These are phyloP conservation scores for Troilus luridus DNA, from an alignment of 2,888 invertebrate species.

Conservation along the genomic window DNA sequence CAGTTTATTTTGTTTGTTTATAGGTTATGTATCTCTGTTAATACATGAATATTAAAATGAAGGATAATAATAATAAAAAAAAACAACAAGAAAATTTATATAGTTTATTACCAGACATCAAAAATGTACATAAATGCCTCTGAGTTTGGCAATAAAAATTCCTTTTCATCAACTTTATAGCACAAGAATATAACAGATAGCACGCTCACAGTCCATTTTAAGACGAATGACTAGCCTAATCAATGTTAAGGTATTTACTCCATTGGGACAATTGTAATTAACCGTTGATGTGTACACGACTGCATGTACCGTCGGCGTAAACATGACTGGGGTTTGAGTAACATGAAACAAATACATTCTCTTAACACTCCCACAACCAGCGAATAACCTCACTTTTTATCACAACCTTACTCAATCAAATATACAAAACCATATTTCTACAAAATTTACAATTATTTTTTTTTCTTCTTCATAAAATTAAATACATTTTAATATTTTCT, in stretches of 20 bases:
- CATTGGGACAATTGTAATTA: slow-evolving; percentile 28
- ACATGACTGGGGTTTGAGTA: slow-evolving; percentile 31
- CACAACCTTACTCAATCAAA: slow-evolving; percentile 58
- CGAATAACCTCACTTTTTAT: slow-evolving; percentile 44
- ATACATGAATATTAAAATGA: background rate
- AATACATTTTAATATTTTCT: slow-evolving; percentile 52
- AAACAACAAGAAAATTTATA: slow-evolving; percentile 45
- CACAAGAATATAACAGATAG: slow-evolving; percentile 58
- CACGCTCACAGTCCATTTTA: slow-evolving; percentile 58
- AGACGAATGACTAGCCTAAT: slow-evolving; percentile 63
- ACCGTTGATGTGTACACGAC: slow-evolving; percentile 17
- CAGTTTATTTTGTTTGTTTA: too few species aligned
- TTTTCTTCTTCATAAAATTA: slow-evolving; percentile 54
- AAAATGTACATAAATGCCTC: slow-evolving; percentile 64
- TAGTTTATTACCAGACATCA: slow-evolving; percentile 63
- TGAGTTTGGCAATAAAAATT: slow-evolving; percentile 62
- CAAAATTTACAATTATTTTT: slow-evolving; percentile 54
- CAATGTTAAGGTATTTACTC: slow-evolving; percentile 58
- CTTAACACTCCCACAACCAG: slow-evolving; percentile 56
- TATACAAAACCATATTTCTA: slow-evolving; percentile 58
- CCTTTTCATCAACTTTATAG: slow-evolving; percentile 51
- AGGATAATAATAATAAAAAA: slow-evolving; percentile 43
- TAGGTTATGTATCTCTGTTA: too few species aligned
- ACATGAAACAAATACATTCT: slow-evolving; percentile 40
- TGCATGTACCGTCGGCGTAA: slow-evolving; percentile 11